Base-by-base conservation (phyloP, 2,888 invertebrate species). In the Noctua fimbriata region DNA sequence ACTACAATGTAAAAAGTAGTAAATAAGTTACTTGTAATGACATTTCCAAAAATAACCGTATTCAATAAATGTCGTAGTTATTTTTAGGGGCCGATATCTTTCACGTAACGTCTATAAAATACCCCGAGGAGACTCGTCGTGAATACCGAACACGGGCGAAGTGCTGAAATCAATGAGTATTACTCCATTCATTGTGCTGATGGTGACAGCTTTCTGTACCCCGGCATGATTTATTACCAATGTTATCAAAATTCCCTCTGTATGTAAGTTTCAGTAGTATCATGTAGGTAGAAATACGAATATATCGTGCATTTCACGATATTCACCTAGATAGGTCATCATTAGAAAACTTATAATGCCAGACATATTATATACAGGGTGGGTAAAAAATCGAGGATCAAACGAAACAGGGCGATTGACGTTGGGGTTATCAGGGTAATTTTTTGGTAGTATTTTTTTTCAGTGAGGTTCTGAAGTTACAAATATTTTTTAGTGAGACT, bases 191-290 rank as follows among this genome's bases (percentile, higher is more conserved):
- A 72, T 69, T 72, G 78, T 58, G 28, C 52, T 65, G 18, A 52
- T 66, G 79, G 69, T 67, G 84, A 73, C 75, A 76, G 75, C 63
- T 63, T 52, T 75, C 69, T 44, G 47, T 44, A 70, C 36, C 65
- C 69, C 14, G 49, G 24, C 58, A 83, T 84, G 84, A 86, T 84
- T 86, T 86, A 84, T 84, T 75, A 63, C 78, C 2, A 69, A 66
- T 73, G 71, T 32, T 78, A 74, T 66, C 67, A 81, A 69, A 24
- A 36, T 58, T 69, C 32, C 10, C 49, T 49, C 16, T 18, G 58
- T 18, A 63, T 24, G 52, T 16, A 69, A 4, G 36, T 52, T 81
- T 49, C 36, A 24, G 41, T 70, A 18, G 58, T n/a, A 65, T 49
- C 12, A 58, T 77, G 12, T 2, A 55, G 24, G 10, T 55, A 55